Base-by-base conservation (phyloP, 2,113 vertebrate genomes). In the Apodemus sylvaticus region DNA sequence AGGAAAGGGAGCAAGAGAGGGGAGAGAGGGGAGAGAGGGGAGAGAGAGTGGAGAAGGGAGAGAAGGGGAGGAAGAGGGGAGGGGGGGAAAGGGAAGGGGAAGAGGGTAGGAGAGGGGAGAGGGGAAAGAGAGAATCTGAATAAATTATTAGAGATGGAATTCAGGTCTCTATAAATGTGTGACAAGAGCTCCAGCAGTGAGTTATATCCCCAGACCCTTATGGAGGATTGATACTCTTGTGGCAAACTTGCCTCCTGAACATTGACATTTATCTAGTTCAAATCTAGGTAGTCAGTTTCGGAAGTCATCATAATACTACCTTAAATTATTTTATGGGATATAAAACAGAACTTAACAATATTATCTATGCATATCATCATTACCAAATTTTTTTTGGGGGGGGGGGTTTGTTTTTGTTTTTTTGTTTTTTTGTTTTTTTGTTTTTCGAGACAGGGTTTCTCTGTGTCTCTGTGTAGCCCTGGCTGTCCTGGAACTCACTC, bases 1-100 rank as follows among this genome's bases (percentile, higher is more conserved):
- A 7, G 9, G 14, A 11, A 5, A 36, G 4, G 1, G 10, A 4
- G 45, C 7, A 5, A 13, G 45, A 10, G 24, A 22, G 7, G 6
- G 20, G 16, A 22, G 2, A 26, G 22, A 26, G 24, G 26, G 11
- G 62, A 11, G 71, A 10, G 39, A 76, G 5, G n/a, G n/a, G n/a
- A 29, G 73, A 3, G 26, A 71, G 17, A 10, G 70, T 4, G 36
- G 10, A 20, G 5, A 1, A 3, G 20, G 13, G n/a, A 11, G 71
- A n/a, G 20, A 5, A 16, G 6, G 24, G 22, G 62, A n/a, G n/a
- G n/a, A n/a, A n/a, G n/a, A n/a, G n/a, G n/a, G n/a, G n/a, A n/a
- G n/a, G n/a, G n/a, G n/a, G n/a, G n/a, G n/a, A n/a, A n/a, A n/a
- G n/a, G n/a, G n/a, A n/a, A n/a, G n/a, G n/a, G n/a, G n/a, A n/a